Evolutionary conservation across 2,888 invertebrate species (phyloP).

Genomic region (Argyresthia albistria): DNA sequence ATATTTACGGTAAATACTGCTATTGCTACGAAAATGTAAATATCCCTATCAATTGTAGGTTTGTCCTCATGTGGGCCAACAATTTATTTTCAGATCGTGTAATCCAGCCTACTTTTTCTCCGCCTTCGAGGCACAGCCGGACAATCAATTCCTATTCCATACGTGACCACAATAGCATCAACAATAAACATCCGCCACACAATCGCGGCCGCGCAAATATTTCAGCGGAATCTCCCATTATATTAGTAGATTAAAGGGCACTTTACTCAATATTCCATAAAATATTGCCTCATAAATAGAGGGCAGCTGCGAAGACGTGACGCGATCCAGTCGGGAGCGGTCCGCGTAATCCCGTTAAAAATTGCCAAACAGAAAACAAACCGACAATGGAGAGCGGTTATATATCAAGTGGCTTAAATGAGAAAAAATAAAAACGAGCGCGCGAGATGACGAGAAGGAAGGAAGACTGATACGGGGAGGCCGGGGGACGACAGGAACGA

Average conservation of each 20-base stretch:
- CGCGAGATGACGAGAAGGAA: slow-evolving; percentile 35
- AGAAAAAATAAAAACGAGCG: slow-evolving; percentile 22
- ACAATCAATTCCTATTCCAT: slow-evolving; percentile 1
- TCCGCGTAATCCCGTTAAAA: slow-evolving; percentile 65
- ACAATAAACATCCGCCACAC: slow-evolving; percentile 10
- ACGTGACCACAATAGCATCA: slow-evolving; percentile 2
- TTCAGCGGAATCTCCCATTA: slow-evolving; percentile 48
- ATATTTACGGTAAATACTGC: too few relatives aligned
- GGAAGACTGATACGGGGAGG: slow-evolving; percentile 47
- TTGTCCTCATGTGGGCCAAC: too few relatives aligned
- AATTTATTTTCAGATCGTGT: too few relatives aligned
- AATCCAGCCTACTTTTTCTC: too few relatives aligned
- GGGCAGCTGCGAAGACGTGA: slow-evolving; percentile 61
- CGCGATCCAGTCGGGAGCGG: slow-evolving; percentile 50
- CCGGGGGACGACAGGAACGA: slow-evolving; percentile 58
- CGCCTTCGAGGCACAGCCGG: too few relatives aligned
- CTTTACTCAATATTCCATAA: slow-evolving; percentile 70
- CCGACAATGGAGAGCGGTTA: slow-evolving; percentile 49
- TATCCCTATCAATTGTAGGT: too few relatives aligned
- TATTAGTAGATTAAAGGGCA: slow-evolving; percentile 69
- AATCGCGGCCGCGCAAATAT: slow-evolving; percentile 11
- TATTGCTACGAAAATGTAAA: too few relatives aligned
- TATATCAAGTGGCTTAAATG: slow-evolving; percentile 59
- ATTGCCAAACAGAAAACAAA: slow-evolving; percentile 68
- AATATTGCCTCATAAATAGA: slow-evolving; percentile 68